Conservation (phyloP, 2,797 vertebrate species). For the Eulemur rubriventer region DNA sequence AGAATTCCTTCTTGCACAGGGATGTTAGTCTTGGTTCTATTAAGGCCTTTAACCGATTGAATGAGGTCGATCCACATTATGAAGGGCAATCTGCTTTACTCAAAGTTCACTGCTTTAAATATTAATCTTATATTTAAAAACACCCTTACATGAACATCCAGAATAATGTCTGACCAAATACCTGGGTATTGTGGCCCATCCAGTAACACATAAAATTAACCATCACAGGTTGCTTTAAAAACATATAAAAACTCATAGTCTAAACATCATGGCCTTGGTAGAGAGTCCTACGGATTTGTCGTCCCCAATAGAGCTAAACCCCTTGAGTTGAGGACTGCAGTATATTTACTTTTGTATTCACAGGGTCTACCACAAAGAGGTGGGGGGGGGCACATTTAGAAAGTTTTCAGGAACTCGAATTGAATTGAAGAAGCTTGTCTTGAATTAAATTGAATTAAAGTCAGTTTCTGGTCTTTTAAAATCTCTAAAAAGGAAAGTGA, state of each 20-base stretch:
- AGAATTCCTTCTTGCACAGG: background rate
- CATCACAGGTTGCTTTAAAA: background rate
- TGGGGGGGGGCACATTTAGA: background rate
- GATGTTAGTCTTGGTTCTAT: background rate
- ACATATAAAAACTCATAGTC: background rate
- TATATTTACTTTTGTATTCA: background rate
- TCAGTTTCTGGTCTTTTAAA: conserved; percentile 14
- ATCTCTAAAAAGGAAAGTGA: background rate
- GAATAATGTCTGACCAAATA: background rate
- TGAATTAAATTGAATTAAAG: conserved; percentile 7
- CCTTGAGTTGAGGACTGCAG: background rate
- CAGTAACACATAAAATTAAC: background rate
- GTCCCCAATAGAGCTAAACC: background rate
- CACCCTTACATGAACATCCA: background rate
- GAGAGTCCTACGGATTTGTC: background rate
- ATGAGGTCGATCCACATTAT: background rate
- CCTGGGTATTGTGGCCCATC: background rate
- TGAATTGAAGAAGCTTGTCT: background rate
- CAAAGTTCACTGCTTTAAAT: background rate
- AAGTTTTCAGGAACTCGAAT: conserved; percentile 19
- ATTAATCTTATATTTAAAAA: background rate
- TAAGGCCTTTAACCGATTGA: background rate
- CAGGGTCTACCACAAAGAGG: background rate
- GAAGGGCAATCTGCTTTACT: background rate
- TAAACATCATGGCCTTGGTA: background rate